These are phyloP conservation scores for Rhynchomys soricoides DNA, from an alignment of 2,113 vertebrate species.

Conservation along the genomic window DNA sequence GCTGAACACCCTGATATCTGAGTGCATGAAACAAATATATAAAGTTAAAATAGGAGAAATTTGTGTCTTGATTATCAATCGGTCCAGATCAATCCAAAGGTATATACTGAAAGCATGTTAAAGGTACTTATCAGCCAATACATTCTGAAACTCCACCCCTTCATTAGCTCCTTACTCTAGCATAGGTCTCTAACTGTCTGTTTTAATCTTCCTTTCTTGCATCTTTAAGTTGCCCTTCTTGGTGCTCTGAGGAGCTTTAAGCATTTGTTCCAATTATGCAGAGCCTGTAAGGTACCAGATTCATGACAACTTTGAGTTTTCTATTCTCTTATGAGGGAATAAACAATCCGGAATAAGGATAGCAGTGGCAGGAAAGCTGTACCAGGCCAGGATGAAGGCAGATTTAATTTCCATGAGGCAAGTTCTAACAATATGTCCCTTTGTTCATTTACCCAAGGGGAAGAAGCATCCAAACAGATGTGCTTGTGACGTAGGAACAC, in stretches of 20 bases:
- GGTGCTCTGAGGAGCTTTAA: neutral
- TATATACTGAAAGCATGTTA: neutral
- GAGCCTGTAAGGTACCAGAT: neutral
- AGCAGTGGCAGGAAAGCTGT: slow-evolving; percentile 13
- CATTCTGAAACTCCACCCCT: neutral
- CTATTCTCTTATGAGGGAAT: slow-evolving; percentile 20
- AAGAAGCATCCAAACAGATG: slow-evolving; percentile 73
- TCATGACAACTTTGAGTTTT: slow-evolving; percentile 36
- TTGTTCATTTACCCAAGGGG: slow-evolving; percentile 63
- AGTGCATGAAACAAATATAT: neutral
- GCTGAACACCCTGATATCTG: neutral
- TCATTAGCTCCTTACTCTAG: neutral
- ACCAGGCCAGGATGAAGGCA: slow-evolving; percentile 22
- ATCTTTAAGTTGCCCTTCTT: neutral
- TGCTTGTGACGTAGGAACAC: slow-evolving; percentile 63
- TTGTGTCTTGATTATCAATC: neutral
- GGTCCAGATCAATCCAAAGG: neutral
- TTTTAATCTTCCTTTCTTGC: neutral
- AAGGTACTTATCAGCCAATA: neutral
- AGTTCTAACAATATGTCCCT: slow-evolving; percentile 58
- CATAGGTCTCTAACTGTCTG: neutral
- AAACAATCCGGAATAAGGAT: neutral
- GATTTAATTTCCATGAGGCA: slow-evolving; percentile 55
- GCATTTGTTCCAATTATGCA: neutral
- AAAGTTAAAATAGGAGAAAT: neutral